Evolutionary conservation across 2,888 invertebrate species (phyloP), one percentile per base, ranked within the genome.

Genomic region (Eupithecia subfuscata): DNA sequence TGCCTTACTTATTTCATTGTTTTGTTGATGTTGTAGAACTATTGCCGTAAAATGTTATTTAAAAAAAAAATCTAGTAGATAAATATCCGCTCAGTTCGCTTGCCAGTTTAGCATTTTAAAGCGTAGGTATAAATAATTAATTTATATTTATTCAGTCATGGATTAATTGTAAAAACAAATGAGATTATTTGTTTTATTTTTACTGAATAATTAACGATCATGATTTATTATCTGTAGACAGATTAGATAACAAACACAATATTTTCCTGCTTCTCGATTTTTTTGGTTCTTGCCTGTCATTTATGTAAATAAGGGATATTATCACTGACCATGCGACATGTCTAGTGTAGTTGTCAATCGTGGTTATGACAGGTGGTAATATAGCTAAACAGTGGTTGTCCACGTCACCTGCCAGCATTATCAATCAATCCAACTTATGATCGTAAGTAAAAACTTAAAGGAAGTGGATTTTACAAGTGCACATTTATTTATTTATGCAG

Each of bases 331-430:
- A 22, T 43, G 68, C 25, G 22, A 68, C 68, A 40, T 45, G 68
- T 68, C 67, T 40, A n/a, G 14, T 43, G 40, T 22, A 68, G 68
- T 68, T 68, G 45, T 68, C 45, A 45, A 67, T 9, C 22, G 34
- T 14, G 68, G 68, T 68, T 68, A 68, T 68, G 68, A 68, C 68
- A 68, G 68, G 68, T 68, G 43, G 43, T 40, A 65, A 40, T 65
- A 1, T 67, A 40, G 2, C 34, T 67, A 40, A n/a, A 67, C 37
- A 37, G 22, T 67, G 16, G 9, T 37, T 22, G n/a, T 40, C 37
- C 18, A 37, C 22, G 40, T 67, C 40, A 67, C n/a, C 40, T 67
- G 65, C 30, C 40, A 67, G n/a, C n/a, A n/a, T 67, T 12, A 67
- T 67, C 18, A 22, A 67, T 67, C 37, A 37, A 37, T 37, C 18